These are phyloP conservation scores for Macrosiphum euphorbiae DNA, from an alignment of 2,888 invertebrate species.

Conservation along the genomic window DNA sequence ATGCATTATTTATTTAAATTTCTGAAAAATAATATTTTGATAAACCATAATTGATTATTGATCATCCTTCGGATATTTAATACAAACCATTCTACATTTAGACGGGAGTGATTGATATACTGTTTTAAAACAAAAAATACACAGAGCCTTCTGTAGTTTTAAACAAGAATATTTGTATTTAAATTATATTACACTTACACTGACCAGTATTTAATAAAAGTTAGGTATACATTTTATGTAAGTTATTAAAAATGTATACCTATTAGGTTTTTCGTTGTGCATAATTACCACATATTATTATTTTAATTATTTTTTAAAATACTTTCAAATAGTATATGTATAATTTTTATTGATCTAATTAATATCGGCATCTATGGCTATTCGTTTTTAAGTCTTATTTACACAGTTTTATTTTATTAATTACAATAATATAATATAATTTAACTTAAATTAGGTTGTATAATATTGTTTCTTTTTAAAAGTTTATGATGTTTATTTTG, in stretches of 20 bases:
- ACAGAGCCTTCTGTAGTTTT: neutral
- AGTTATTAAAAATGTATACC: neutral
- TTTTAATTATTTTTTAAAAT: neutral
- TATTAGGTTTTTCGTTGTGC: neutral
- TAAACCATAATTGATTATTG: constrained; percentile 24
- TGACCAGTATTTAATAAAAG: neutral
- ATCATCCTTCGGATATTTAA: constrained; percentile 8
- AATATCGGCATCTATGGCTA: neutral
- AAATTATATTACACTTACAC: neutral
- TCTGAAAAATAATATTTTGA: neutral
- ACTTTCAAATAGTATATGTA: neutral
- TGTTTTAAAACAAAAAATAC: neutral
- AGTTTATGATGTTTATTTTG: neutral
- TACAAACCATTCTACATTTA: constrained; percentile 16
- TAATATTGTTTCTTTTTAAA: neutral
- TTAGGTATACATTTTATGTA: neutral
- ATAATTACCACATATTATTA: neutral
- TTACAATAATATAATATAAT: neutral
- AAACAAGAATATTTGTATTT: neutral
- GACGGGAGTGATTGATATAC: constrained; percentile 13
- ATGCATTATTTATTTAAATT: constrained; percentile 36
- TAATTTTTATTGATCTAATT: neutral
- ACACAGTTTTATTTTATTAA: neutral
- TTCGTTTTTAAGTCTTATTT: neutral
- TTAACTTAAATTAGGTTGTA: neutral